A percentile compares a stretch with the other conserved stretches of the same genome.
Evolutionary conservation across 2,113 vertebrate genomes (phyloP).

Genomic region (Budorcas taxicolor): DNA sequence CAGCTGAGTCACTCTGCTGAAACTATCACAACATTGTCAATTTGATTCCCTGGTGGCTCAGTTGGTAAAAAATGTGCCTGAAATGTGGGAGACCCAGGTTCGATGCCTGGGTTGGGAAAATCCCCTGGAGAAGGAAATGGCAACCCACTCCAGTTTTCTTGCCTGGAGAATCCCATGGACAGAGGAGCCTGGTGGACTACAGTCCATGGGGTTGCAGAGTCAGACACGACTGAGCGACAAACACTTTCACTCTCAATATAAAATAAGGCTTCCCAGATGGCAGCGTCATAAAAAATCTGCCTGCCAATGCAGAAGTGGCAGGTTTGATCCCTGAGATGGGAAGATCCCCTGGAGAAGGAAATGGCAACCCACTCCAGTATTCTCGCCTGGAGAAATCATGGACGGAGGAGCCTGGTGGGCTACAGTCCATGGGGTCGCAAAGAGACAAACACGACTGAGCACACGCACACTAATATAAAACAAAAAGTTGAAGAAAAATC

Average conservation of each 20-base stretch:
- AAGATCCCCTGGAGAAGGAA: not conserved
- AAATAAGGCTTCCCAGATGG: not conserved
- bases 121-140: not conserved
- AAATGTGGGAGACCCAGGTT: not conserved
- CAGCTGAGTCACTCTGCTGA: not conserved
- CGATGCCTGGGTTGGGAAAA: not conserved
- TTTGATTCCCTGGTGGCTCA: not conserved
- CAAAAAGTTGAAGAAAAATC: not conserved
- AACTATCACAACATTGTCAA: not conserved
- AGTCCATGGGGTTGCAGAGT: not conserved
- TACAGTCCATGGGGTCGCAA: not conserved
- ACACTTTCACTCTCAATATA: not conserved
- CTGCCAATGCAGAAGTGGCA: not conserved
- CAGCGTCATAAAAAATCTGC: not conserved
- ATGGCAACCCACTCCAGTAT: not conserved
- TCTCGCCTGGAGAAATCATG: not conserved
- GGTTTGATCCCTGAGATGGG: not conserved
- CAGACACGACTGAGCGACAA: not conserved
- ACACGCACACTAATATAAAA: not conserved
- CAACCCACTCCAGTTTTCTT: not conserved
- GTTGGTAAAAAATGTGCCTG: not conserved
- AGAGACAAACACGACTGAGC: not conserved
- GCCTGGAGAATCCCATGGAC: not conserved
- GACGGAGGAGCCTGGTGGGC: not conserved
- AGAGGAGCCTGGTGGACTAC: not conserved